Evolutionary conservation across 2,888 invertebrate genomes (phyloP), one percentile per base, ranked within the genome.

Genomic region (Ferdinandea cuprea): DNA sequence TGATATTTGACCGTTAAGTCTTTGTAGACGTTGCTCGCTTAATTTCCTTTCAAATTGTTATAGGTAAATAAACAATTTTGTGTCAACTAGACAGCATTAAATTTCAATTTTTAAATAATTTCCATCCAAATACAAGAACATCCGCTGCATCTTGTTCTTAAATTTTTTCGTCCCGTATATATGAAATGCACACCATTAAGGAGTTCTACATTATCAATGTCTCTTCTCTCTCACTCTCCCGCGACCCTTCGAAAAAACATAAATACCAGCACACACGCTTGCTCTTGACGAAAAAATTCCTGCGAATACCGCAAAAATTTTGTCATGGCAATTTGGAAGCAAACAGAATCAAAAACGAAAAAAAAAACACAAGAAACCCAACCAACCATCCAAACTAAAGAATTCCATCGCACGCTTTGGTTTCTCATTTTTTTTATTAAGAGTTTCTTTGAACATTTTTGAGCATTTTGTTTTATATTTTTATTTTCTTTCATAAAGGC

Each of bases 281-380:
- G 15, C 6, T 9, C 30, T 6, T 7, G 28, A 52, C 15, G 25
- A n/a, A 61, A 28, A 68, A 74, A 79, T 79, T 79, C 73, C 79
- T 61, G 61, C 79, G 61, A 73, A 80, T 80, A 74, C 79, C 79
- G 61, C 61, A 74, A 79, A 68, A 68, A 68, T 79, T 54, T 56
- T 48, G 74, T 79, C 79, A 63, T 79, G 61, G 68, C 68, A 74
- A 79, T 73, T 79, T 68, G 74, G 68, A 35, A 48, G 42, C 68
- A 68, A 78, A 72, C 54, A 72, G 63, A 63, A 35, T 44, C 63
- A 48, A 21, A 37, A 35, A 56, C 46, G 17, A 32, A 40, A 48
- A 65, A 30, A 48, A 32, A 65, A 25, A 0, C 30, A 25, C 11
- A n/a, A 73, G 40, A 40, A 40, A 50, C 17, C 21, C 8, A 25